Conservation (phyloP, 1,140 invertebrate species). For the Leptopilina clavipes region DNA sequence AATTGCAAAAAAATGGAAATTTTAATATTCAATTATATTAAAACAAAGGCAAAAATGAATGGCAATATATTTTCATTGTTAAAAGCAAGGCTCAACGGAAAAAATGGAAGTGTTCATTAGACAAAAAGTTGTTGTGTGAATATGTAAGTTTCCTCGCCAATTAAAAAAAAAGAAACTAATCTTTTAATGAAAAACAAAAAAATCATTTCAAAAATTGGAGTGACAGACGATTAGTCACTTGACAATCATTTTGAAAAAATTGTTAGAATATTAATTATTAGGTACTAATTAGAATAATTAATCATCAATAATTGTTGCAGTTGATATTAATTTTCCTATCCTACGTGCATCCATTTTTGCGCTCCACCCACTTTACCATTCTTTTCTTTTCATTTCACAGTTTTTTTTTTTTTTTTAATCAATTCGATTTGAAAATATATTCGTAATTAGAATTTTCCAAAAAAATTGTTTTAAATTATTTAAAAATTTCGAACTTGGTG, state of each 20-base stretch:
- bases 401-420: background rate
- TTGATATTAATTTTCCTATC: background rate
- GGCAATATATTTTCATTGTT: background rate
- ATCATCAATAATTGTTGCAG: background rate
- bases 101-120: slow-evolving; percentile 37
- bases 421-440: background rate
- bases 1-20: too few relatives aligned
- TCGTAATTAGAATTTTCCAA: background rate
- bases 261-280: slow-evolving; percentile 13
- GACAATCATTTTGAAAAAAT: background rate
- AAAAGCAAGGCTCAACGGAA: slow-evolving; percentile 56
- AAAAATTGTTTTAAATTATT: too few relatives aligned
- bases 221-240: slow-evolving; percentile 21
- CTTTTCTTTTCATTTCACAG: background rate
- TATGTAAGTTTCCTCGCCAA: slow-evolving; percentile 74
- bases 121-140: slow-evolving; percentile 54
- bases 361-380: slow-evolving; percentile 61
- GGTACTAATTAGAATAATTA: background rate
- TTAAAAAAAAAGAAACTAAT: slow-evolving; percentile 60
- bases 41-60: too few relatives aligned
- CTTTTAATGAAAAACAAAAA: slow-evolving; percentile 56
- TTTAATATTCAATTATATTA: too few relatives aligned
- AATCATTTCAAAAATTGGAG: background rate
- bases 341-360: background rate
- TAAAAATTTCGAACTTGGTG: too few relatives aligned